phyloP scores from a whole-genome alignment of 2,888 invertebrate genomes.

The Ypsolopha sequella region DNA sequence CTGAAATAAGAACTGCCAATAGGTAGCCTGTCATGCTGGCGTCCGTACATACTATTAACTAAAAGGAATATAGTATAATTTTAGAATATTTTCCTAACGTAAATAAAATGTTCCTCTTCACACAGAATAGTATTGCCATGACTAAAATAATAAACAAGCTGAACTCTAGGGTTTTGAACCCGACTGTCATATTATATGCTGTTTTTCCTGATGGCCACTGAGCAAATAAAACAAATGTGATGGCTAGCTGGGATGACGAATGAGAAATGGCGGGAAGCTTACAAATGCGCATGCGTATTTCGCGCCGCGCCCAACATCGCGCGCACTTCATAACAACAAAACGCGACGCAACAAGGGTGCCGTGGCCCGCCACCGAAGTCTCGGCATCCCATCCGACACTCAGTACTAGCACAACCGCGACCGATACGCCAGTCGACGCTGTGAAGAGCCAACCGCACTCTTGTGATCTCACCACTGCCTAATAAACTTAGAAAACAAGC shows the following conservation, averaged over 20 bases:
- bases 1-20: too few relatives aligned
- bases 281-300: constrained; percentile 20
- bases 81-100: too few relatives aligned
- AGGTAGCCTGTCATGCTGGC: too few relatives aligned
- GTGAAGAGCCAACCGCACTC: background rate
- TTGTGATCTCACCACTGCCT: background rate
- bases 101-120: too few relatives aligned
- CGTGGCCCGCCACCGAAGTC: background rate
- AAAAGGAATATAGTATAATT: too few relatives aligned
- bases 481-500: background rate
- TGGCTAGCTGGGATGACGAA: background rate
- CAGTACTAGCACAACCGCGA: background rate
- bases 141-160: background rate
- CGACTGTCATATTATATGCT: background rate
- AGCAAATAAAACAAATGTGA: background rate
- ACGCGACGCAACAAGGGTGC: too few relatives aligned
- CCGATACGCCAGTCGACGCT: background rate
- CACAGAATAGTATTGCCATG: too few relatives aligned
- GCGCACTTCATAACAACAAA: background rate
- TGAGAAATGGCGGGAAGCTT: background rate
- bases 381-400: background rate
- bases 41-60: too few relatives aligned
- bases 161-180: background rate
- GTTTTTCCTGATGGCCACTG: constrained; percentile 3
- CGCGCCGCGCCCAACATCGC: constrained; percentile 19